Percentiles rank a stretch among this genome's conserved stretches.
These are phyloP conservation scores for Cyprinodon variegatus DNA, from an alignment of 2,113 vertebrate genomes.

Conservation along the genomic window DNA sequence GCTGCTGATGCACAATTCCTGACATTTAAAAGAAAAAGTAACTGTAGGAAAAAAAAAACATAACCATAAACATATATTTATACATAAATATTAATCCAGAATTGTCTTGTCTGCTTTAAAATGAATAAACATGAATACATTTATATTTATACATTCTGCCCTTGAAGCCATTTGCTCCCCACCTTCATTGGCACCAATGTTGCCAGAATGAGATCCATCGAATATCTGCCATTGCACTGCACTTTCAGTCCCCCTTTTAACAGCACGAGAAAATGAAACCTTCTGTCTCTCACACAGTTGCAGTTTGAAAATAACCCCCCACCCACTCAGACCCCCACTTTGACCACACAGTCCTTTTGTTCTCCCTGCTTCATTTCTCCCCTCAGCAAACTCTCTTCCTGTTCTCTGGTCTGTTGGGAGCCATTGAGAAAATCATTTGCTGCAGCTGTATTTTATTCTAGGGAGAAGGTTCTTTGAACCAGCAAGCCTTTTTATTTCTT, in stretches of 20 bases:
- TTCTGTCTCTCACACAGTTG: constrained; percentile 66
- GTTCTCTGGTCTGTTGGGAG: constrained; percentile 54
- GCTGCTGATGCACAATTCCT: too few relatives aligned
- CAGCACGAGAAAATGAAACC: neutral
- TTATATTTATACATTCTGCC: too few relatives aligned
- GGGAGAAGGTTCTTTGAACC: constrained; percentile 17
- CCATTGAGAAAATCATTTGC: constrained; percentile 70
- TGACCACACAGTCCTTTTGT: neutral
- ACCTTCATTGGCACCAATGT: neutral
- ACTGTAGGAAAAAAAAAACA: too few relatives aligned
- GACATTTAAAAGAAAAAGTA: too few relatives aligned
- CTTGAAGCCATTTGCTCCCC: too few relatives aligned
- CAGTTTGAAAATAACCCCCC: constrained; percentile 32
- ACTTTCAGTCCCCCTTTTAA: neutral
- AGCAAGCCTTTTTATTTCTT: constrained; percentile 25
- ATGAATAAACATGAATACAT: too few relatives aligned
- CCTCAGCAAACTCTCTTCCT: neutral
- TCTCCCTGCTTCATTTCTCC: constrained; percentile 16
- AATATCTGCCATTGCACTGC: neutral
- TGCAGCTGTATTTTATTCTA: constrained; percentile 58
- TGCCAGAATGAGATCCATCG: neutral
- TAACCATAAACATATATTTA: too few relatives aligned
- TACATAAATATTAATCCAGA: too few relatives aligned
- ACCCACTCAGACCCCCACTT: neutral
- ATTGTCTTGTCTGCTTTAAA: too few relatives aligned